A percentile compares a stretch with the other conserved stretches of the same genome.
These are phyloP conservation scores for Campylorhamphus procurvoides DNA, from an alignment of 2,113 vertebrate species.

Conservation along the genomic window DNA sequence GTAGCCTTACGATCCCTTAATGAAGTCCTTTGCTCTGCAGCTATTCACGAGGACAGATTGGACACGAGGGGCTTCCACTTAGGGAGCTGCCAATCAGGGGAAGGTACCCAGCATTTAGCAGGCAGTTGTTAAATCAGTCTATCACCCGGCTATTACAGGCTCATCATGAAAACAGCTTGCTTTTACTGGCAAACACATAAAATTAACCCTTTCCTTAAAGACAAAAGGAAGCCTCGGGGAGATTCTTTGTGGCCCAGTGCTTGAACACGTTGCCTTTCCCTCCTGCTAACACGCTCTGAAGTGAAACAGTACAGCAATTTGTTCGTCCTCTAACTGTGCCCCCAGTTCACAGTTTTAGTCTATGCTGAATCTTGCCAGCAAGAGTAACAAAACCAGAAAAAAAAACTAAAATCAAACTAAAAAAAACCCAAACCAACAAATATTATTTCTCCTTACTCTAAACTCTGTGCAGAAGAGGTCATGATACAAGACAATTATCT, in stretches of 20 bases:
- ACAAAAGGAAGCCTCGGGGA: not conserved
- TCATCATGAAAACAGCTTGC: slow-evolving; percentile 1
- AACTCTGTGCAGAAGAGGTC: not conserved
- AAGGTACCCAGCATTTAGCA: not conserved
- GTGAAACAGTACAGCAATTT: not conserved
- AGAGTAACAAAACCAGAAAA: not conserved
- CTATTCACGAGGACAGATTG: slow-evolving; percentile 35
- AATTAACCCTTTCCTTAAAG: slow-evolving; percentile 41
- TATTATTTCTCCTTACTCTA: not conserved
- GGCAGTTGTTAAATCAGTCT: slow-evolving; percentile 27
- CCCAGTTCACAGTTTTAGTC: not conserved
- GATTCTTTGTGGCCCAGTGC: not conserved
- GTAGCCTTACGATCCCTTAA: slow-evolving; percentile 32
- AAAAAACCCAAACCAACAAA: fast-evolving
- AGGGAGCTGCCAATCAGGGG: not conserved
- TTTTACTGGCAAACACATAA: not conserved
- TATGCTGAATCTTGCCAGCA: fast-evolving
- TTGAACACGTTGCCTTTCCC: not conserved
- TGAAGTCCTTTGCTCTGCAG: slow-evolving; percentile 53
- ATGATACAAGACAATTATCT: fast-evolving
- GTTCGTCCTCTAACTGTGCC: not conserved
- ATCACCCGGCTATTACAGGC: not conserved
- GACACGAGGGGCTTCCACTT: slow-evolving; percentile 33
- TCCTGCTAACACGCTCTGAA: not conserved
- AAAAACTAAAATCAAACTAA: not conserved